Evolutionary conservation across 2,797 vertebrate species (phyloP), one percentile per base, ranked within the genome.

Genomic region (Rhinogobio ventralis): DNA sequence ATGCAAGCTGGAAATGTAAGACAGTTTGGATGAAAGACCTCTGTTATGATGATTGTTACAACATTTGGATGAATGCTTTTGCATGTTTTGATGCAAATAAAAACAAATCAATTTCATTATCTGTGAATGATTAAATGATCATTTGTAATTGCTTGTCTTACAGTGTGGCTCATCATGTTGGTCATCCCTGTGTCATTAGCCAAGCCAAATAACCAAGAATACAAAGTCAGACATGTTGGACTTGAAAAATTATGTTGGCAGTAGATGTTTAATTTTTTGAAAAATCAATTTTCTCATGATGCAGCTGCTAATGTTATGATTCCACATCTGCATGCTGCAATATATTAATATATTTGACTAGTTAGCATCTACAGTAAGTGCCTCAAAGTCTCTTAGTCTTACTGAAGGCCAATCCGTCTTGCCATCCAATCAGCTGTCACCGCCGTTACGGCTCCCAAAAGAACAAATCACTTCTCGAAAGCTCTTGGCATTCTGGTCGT

Each of bases 371-470:
- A 2, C 39, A 42, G 39, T 9, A 25, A 77, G 15, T 60, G 23
- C 23, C 53, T 77, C 75, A 62, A 45, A 66, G 57, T 49, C 57
- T 78, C n/a, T 0, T 45, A 75, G 73, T 76, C 74, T 25, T 25
- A 57, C 49, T 66, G 20, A 66, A 45, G 75, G 45, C 42, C 28
- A 79, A 30, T 14, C 6, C 51, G 64, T 19, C 51, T 82, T 49
- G 73, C 15, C 75, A 86, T 86, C 88, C 36, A 25, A 67, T 92
- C 91, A 80, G 89, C 91, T 93, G 92, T 90, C 90, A 87, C 89
- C 92, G 25, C 84, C 86, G 89, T 92, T 89, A 89, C 80, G 66
- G 81, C 79, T 78, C 80, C 81, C 57, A 86, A 86, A 88, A 62
- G 87, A 85, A 86, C 86, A 92, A 88, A 90, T 81, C 42, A 86